phyloP scores from a whole-genome alignment of 2,888 invertebrate genomes.

The Sepioteuthis lessoniana region DNA sequence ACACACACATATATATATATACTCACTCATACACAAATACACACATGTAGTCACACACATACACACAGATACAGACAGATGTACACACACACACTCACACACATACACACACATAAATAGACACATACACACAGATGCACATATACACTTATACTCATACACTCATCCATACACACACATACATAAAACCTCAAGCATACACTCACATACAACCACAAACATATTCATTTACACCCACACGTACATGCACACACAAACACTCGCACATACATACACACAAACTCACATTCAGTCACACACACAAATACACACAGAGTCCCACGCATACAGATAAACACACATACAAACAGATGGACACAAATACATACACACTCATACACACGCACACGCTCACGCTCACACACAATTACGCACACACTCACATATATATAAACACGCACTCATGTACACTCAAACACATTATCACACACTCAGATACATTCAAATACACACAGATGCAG shows the following conservation, averaged over 20 bases:
- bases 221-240: no score
- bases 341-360: no score
- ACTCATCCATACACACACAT: neutral
- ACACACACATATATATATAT: neutral
- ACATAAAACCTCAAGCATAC: no score
- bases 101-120: neutral
- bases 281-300: neutral
- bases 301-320: neutral
- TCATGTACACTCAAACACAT: no score
- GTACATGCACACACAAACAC: neutral
- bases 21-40: neutral
- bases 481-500: no score
- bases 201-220: neutral
- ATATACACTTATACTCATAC: neutral
- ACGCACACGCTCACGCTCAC: neutral
- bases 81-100: neutral
- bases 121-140: neutral
- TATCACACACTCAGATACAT: no score
- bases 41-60: neutral
- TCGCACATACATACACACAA: constrained; percentile 2
- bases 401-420: no score
- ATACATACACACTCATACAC: neutral
- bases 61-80: no score
- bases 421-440: no score
- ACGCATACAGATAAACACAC: neutral